These are phyloP conservation scores for Serrognathus titanus DNA, from an alignment of 2,888 invertebrate species.

Conservation along the genomic window DNA sequence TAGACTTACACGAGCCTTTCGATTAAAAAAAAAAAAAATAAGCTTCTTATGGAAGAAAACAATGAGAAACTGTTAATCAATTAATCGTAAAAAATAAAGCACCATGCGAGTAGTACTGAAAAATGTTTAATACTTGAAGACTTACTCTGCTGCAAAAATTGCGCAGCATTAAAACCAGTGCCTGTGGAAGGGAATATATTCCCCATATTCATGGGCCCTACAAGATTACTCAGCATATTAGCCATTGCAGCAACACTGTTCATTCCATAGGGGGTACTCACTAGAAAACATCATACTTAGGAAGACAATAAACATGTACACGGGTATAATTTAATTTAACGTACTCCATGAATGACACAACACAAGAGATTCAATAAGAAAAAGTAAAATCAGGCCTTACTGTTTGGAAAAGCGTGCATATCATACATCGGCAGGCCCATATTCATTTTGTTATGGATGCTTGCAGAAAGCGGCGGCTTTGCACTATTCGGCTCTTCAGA, in stretches of 20 bases:
- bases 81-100: not conserved
- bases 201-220: slow-evolving; percentile 45
- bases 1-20: too few species aligned
- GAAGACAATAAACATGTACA: not conserved
- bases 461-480: slow-evolving; percentile 32
- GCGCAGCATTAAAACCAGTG: slow-evolving; percentile 67
- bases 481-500: slow-evolving; percentile 42
- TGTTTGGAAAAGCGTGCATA: slow-evolving; percentile 43
- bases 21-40: too few species aligned
- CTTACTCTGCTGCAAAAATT: slow-evolving; percentile 84
- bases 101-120: not conserved
- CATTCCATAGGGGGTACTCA: slow-evolving; percentile 35
- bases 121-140: slow-evolving; percentile 32
- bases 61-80: too few species aligned
- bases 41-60: too few species aligned
- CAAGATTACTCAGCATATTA: slow-evolving; percentile 50
- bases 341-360: not conserved
- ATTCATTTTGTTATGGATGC: slow-evolving; percentile 44
- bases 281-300: slow-evolving; percentile 20
- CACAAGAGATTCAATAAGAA: not conserved
- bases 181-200: slow-evolving; percentile 39
- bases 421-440: slow-evolving; percentile 54
- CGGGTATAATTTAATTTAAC: not conserved
- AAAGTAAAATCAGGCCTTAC: slow-evolving; percentile 17
- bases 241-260: slow-evolving; percentile 51